Percentiles rank a stretch among this genome's conserved stretches.
phyloP scores from a whole-genome alignment of 2,797 vertebrate genomes.

The Hypotaenidia okinawae region DNA sequence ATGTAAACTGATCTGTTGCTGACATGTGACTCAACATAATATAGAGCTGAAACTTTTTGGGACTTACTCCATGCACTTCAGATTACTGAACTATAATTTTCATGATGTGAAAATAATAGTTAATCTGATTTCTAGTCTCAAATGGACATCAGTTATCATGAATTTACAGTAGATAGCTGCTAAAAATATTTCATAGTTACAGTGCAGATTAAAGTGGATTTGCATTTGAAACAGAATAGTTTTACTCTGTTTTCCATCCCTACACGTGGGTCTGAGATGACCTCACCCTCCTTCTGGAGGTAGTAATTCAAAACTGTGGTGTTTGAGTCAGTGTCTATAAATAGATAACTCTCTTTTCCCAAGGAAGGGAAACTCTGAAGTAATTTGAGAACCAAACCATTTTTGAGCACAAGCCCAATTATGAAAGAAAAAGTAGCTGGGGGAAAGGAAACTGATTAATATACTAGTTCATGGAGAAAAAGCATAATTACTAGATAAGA shows the following conservation, averaged over 20 bases:
- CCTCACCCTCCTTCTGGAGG: not conserved
- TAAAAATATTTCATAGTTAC: not conserved
- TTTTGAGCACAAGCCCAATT: slow-evolving; percentile 38
- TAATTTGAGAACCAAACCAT: slow-evolving; percentile 36
- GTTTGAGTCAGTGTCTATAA: slow-evolving; percentile 3
- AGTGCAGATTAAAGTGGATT: not conserved
- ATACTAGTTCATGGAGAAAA: slow-evolving; percentile 24
- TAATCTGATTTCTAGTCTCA: not conserved
- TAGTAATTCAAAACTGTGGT: not conserved
- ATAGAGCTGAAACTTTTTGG: not conserved
- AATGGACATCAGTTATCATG: not conserved
- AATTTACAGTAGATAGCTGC: not conserved
- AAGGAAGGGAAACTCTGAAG: slow-evolving; percentile 20
- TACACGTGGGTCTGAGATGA: not conserved
- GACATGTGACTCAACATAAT: not conserved
- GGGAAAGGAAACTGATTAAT: slow-evolving; percentile 54
- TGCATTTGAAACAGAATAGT: not conserved
- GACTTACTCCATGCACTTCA: not conserved
- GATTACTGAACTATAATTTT: not conserved
- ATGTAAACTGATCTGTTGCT: not conserved
- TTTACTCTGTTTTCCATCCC: not conserved
- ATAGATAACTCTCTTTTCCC: not conserved
- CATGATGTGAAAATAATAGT: not conserved
- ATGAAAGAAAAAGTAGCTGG: slow-evolving; percentile 22
- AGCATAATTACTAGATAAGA: slow-evolving; percentile 49